These are phyloP conservation scores for Drosophila trichaetosa DNA, from an alignment of 2,888 invertebrate genomes.

Conservation along the genomic window DNA sequence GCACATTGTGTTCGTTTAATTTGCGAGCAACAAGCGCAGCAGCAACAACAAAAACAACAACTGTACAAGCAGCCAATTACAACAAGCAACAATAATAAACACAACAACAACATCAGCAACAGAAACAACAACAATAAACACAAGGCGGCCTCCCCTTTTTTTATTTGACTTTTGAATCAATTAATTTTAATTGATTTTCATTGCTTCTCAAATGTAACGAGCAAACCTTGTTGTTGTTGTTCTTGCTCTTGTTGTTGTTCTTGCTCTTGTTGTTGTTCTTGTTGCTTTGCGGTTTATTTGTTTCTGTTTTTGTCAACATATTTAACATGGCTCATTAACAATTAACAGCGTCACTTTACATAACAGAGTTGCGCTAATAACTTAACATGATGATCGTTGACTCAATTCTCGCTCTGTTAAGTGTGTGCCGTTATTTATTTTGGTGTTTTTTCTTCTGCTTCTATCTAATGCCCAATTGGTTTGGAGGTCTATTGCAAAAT, in stretches of 20 bases:
- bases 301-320: slow-evolving; percentile 26
- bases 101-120: slow-evolving; percentile 24
- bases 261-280: slow-evolving; percentile 30
- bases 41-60: slow-evolving; percentile 33
- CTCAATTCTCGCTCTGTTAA: slow-evolving; percentile 19
- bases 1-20: slow-evolving; percentile 77
- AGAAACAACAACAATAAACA: slow-evolving; percentile 25
- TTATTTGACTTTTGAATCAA: slow-evolving; percentile 77
- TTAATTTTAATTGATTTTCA: slow-evolving; percentile 82
- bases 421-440: slow-evolving; percentile 6
- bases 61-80: slow-evolving; percentile 43
- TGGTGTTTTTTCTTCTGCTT: neutral
- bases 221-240: slow-evolving; percentile 37
- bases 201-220: slow-evolving; percentile 72
- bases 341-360: slow-evolving; percentile 38
- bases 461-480: slow-evolving; percentile 5
- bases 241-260: slow-evolving; percentile 35
- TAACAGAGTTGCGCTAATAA: slow-evolving; percentile 34
- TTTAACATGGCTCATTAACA: slow-evolving; percentile 46
- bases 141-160: slow-evolving; percentile 50
- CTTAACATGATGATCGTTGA: slow-evolving; percentile 31
- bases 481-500: slow-evolving; percentile 8
- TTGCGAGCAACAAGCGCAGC: slow-evolving; percentile 42
- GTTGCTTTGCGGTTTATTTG: slow-evolving; percentile 16
- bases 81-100: slow-evolving; percentile 15